Base-by-base conservation (phyloP, 92 coral and sea anemone genomes). In the Palythoa heliodiscus region DNA sequence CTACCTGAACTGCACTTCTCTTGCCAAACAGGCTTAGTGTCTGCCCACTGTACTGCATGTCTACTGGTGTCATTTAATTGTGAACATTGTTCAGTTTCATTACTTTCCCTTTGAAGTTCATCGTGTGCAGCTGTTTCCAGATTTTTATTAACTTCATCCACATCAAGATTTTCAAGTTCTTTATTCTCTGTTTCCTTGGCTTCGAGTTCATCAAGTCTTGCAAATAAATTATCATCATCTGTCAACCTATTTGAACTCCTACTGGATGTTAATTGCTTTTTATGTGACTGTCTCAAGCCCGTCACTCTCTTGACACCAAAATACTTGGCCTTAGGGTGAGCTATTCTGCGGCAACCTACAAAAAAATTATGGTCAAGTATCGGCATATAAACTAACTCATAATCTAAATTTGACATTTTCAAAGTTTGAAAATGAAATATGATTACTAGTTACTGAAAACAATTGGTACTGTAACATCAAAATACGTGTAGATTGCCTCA, bases 171-270 rank as follows among this genome's bases (percentile, higher is more conserved):
- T 67, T 90, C 87, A 13, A 96, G 89, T 90, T 96, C 97, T 29
- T 89, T 89, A 75, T 91, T 94, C 53, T 52, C 81, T 78, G 57
- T 57, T 77, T 96, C 99, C 55, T 58, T 70, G 38, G 83, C 81
- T 76, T 94, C 98, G 2, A 96, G 90, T 75, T 89, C 93, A 55
- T 96, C 98, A 73, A 96, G 90, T 85, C 95, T 92, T 20, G 99
- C 94, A 90, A 96, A 92, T 82, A 96, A 86, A 66, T 85, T 88
- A 17, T 86, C 77, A 11, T 93, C 97, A 52, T 90, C 52, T 39
- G 82, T 2, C 12, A 20, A 47, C 3, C n/a, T 19, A 17, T 75
- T 24, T n/a, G 93, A 86, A 50, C 23, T 77, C 71, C 76, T 22
- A n/a, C 37, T 40, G 11, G 54, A 1, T 74, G 63, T 19, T 0